These are phyloP conservation scores for Achatina immaculata DNA, from an alignment of 1,140 invertebrate genomes.

Conservation along the genomic window DNA sequence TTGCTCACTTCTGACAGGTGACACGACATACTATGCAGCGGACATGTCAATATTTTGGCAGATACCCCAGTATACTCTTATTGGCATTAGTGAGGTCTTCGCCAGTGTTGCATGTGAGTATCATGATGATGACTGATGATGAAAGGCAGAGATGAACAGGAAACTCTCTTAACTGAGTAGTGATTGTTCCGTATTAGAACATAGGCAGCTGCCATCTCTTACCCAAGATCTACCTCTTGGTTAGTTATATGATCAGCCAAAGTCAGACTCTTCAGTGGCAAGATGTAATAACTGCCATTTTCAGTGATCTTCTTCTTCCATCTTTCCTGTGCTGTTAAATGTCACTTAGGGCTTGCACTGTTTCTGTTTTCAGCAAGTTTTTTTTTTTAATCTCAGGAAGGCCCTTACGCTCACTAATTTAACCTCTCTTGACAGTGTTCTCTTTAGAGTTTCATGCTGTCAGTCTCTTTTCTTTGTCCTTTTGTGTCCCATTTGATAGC, in stretches of 20 bases:
- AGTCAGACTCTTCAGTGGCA: not conserved
- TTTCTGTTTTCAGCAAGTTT: too few relatives aligned
- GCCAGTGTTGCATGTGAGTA: constrained; percentile 61
- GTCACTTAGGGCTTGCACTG: too few relatives aligned
- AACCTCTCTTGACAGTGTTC: too few relatives aligned
- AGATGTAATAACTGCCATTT: not conserved
- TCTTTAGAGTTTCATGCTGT: too few relatives aligned
- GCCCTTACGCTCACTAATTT: too few relatives aligned
- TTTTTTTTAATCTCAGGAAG: too few relatives aligned
- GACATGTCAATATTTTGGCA: constrained; percentile 74
- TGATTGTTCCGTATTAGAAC: too few relatives aligned
- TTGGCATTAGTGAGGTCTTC: constrained; percentile 75
- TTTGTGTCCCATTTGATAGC: too few relatives aligned
- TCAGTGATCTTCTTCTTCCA: not conserved
- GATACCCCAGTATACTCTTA: constrained; percentile 74
- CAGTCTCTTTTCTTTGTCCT: too few relatives aligned
- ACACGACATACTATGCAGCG: constrained; percentile 71
- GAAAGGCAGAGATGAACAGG: not conserved
- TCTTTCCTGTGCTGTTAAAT: too few relatives aligned
- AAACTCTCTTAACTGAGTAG: not conserved
- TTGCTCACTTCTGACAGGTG: constrained; percentile 54
- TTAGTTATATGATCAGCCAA: not conserved
- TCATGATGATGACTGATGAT: not conserved
- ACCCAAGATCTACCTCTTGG: too few relatives aligned
- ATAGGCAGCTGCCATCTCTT: too few relatives aligned